A percentile compares a stretch with the other conserved stretches of the same genome.
Conservation (phyloP, 2,797 vertebrate genomes). For the Spondyliosoma cantharus region DNA sequence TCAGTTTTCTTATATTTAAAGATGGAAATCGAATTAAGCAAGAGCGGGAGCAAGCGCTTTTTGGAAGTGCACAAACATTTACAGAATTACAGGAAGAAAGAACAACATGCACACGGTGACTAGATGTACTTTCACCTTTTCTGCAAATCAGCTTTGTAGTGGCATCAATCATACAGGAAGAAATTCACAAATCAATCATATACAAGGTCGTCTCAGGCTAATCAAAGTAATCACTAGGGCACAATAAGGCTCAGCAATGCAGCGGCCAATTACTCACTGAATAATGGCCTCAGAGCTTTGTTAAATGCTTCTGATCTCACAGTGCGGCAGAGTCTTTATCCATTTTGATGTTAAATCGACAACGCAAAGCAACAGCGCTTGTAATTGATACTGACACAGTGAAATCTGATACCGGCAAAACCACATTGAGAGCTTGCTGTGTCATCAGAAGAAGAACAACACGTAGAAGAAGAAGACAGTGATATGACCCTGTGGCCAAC, state of each 20-base stretch:
- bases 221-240: constrained; percentile 55
- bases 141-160: not conserved
- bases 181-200: constrained; percentile 55
- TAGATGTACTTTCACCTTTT: constrained; percentile 1
- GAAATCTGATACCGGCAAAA: constrained; percentile 14
- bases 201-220: constrained; percentile 51
- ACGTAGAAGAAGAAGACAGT: not conserved
- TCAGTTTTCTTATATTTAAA: not conserved
- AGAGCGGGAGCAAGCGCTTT: not conserved
- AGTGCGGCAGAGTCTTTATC: constrained; percentile 30
- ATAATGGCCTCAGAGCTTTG: constrained; percentile 53
- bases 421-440: constrained; percentile 4
- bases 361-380: constrained; percentile 9
- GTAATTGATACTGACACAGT: constrained; percentile 32
- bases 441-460: constrained; percentile 15
- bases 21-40: not conserved
- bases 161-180: constrained; percentile 15
- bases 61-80: not conserved
- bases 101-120: not conserved
- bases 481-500: not conserved
- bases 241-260: constrained; percentile 45
- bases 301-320: constrained; percentile 62
- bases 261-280: constrained; percentile 49
- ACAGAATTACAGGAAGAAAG: not conserved
- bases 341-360: constrained; percentile 53